A percentile compares a stretch with the other conserved stretches of the same genome.
Conservation (phyloP, 1,140 invertebrate genomes). For the Meloidogyne floridensis region DNA sequence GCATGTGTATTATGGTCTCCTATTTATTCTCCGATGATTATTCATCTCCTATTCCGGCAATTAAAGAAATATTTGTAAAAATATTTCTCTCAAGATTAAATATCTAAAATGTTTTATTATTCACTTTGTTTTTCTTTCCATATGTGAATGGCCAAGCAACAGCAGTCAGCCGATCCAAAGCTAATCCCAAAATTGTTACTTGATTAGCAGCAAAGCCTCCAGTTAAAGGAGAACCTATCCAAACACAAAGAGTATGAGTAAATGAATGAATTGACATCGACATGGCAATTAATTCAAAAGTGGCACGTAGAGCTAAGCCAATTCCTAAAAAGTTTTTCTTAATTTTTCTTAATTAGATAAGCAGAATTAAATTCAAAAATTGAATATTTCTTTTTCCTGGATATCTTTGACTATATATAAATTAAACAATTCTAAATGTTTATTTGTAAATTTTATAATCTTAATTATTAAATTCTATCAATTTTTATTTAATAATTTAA, state of each 20-base stretch:
- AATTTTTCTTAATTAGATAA: no score
- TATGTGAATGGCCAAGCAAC: conserved; percentile 14
- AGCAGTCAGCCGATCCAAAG: conserved; percentile 3
- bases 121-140: conserved; percentile 13
- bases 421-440: no score
- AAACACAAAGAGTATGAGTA: conserved; percentile 14
- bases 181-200: conserved; percentile 3
- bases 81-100: no score
- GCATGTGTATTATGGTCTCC: no score
- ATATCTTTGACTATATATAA: no score
- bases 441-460: not conserved
- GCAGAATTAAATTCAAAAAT: no score
- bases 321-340: not conserved
- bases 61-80: no score
- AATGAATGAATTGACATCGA: not conserved
- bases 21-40: no score
- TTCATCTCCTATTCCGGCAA: no score
- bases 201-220: conserved; percentile 15
- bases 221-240: conserved; percentile 17
- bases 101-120: no score
- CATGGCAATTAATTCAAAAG: not conserved
- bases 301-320: conserved; percentile 1
- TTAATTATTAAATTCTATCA: not conserved
- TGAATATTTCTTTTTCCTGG: no score
- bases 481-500: not conserved